Percentiles rank a stretch among this genome's conserved stretches.
These are phyloP conservation scores for Acridotheres tristis DNA, from an alignment of 2,797 vertebrate genomes.

Conservation along the genomic window DNA sequence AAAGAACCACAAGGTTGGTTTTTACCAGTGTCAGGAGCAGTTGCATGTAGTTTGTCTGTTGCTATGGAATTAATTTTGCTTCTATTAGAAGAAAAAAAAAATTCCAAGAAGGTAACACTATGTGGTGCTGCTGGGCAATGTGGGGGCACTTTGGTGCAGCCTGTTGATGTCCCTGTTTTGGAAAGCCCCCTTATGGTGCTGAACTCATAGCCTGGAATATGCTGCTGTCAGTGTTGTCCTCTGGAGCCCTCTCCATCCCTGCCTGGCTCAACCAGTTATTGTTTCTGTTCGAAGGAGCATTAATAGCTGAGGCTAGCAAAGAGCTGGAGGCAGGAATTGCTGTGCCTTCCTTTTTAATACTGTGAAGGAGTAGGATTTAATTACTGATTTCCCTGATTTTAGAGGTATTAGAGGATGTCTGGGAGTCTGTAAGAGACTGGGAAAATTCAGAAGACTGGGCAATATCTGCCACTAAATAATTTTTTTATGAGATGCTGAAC, in stretches of 20 bases:
- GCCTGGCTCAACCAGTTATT: rapidly evolving
- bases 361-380: background rate
- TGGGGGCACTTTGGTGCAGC: background rate
- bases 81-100: background rate
- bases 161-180: background rate
- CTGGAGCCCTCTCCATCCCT: background rate
- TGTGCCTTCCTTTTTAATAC: background rate
- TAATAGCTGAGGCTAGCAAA: background rate
- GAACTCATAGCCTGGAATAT: background rate
- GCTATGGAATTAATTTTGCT: background rate
- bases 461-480: background rate
- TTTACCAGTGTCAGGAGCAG: background rate
- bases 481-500: background rate
- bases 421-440: background rate
- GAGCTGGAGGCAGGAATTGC: background rate
- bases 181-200: background rate
- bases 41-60: background rate
- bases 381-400: background rate
- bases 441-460: background rate
- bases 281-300: rapidly evolving
- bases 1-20: background rate
- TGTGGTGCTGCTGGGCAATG: background rate
- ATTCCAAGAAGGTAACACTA: no score
- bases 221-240: background rate
- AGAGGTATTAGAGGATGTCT: background rate